phyloP scores from a whole-genome alignment of 53 echinoderm and acorn worm species.

The Apostichopus leukothele region DNA sequence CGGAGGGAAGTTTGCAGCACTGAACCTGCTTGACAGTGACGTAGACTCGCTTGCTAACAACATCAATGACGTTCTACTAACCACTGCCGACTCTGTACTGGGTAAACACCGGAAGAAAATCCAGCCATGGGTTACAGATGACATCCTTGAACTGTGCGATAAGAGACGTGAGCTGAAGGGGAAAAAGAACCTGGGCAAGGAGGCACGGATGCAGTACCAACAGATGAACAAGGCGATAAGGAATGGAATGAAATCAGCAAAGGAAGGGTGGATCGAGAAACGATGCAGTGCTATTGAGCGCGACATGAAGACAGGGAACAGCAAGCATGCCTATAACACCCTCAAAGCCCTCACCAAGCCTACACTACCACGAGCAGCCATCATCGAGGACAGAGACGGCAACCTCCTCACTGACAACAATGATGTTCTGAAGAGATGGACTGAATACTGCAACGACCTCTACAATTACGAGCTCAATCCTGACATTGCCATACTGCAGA shows the following conservation, averaged over 20 bases:
- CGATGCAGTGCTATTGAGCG: constrained; percentile 13
- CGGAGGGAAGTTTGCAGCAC: constrained; percentile 49
- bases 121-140: constrained; percentile 34
- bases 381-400: constrained; percentile 39
- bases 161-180: too few relatives aligned
- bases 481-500: constrained; percentile 29
- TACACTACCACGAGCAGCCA: constrained; percentile 6
- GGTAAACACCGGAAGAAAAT: constrained; percentile 45
- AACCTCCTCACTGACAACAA: too few relatives aligned
- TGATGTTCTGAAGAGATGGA: constrained; percentile 34
- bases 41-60: constrained; percentile 47
- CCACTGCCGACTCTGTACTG: constrained; percentile 13
- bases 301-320: constrained; percentile 14
- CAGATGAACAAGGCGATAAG: constrained; percentile 32
- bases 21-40: constrained; percentile 18
- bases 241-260: constrained; percentile 26
- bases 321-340: neutral
- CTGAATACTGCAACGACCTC: constrained; percentile 39
- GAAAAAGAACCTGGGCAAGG: neutral
- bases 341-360: constrained; percentile 1
- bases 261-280: constrained; percentile 4
- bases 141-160: constrained; percentile 47
- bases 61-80: constrained; percentile 31
- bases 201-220: constrained; percentile 24
- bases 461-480: constrained; percentile 32